phyloP scores from a whole-genome alignment of 2,797 vertebrate genomes.

The Adrianichthys oophorus region DNA sequence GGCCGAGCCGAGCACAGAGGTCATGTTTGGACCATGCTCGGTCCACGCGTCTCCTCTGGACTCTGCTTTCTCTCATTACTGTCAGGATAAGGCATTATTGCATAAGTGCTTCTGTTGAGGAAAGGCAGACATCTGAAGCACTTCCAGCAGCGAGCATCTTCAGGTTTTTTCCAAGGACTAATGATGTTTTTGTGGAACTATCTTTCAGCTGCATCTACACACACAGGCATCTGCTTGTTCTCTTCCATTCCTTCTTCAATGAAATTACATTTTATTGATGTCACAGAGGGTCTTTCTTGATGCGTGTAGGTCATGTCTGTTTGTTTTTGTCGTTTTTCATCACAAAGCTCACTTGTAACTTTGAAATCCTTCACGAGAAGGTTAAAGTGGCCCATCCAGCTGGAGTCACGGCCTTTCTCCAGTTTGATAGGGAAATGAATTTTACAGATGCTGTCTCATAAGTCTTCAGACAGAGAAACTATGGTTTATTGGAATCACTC shows the following conservation, averaged over 20 bases:
- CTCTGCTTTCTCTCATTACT: constrained; percentile 19
- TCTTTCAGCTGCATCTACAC: background rate
- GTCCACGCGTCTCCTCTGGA: constrained; percentile 30
- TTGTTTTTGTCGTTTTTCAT: constrained; percentile 6
- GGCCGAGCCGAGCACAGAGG: constrained; percentile 50
- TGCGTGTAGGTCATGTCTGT: constrained; percentile 22
- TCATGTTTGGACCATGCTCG: constrained; percentile 49
- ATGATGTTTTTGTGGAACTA: background rate
- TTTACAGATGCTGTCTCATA: background rate
- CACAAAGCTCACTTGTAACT: background rate
- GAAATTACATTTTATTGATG: constrained; percentile 27
- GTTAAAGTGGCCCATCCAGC: background rate
- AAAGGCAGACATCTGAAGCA: constrained; percentile 8
- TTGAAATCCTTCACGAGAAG: background rate
- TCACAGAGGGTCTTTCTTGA: constrained; percentile 9
- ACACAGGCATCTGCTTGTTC: constrained; percentile 15
- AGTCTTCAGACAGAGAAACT: background rate
- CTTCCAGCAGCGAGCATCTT: background rate
- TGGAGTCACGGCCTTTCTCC: background rate
- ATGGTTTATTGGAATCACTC: background rate
- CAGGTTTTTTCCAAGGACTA: constrained; percentile 1
- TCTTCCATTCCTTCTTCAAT: background rate
- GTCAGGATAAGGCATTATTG: constrained; percentile 22
- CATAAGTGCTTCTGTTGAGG: constrained; percentile 7
- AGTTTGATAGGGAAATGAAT: constrained; percentile 4